phyloP scores from a whole-genome alignment of 2,888 invertebrate species.

The Agrochola lychnidis region DNA sequence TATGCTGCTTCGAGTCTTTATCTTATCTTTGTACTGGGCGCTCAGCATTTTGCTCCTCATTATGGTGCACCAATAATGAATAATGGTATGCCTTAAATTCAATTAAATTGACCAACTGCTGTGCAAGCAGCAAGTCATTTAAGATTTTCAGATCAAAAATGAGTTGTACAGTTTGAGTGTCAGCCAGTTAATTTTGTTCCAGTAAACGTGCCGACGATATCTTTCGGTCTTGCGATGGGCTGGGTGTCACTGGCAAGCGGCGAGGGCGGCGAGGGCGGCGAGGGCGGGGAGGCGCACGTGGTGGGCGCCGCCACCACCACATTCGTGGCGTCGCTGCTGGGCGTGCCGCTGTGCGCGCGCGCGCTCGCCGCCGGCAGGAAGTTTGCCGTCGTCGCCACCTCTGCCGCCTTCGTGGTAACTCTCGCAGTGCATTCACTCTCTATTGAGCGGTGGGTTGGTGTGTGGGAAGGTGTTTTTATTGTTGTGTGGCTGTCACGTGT shows the following conservation, averaged over 20 bases:
- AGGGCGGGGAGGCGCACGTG: conserved; percentile 47
- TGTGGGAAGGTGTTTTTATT: neutral
- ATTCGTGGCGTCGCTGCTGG: conserved; percentile 73
- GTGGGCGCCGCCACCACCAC: conserved; percentile 74
- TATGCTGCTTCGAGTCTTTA: neutral
- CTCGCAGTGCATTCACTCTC: neutral
- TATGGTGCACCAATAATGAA: neutral
- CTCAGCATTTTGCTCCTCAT: neutral
- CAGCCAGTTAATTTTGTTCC: conserved; percentile 40
- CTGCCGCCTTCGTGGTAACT: conserved; percentile 76
- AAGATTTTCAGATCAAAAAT: neutral
- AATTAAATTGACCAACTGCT: neutral
- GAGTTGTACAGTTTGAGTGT: neutral
- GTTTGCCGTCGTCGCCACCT: conserved; percentile 76
- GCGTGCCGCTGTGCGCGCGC: conserved; percentile 79
- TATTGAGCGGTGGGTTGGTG: neutral
- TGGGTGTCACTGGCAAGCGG: conserved; percentile 84
- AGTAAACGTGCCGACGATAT: conserved; percentile 82
- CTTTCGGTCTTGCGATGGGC: conserved; percentile 82
- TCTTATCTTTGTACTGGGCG: neutral
- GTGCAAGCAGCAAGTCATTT: neutral
- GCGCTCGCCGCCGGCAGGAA: conserved; percentile 76
- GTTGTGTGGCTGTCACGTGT: neutral
- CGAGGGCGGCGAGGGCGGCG: conserved; percentile 58
- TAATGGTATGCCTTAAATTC: neutral